A percentile compares a stretch with the other conserved stretches of the same genome.
Conservation (phyloP, 2,113 vertebrate genomes). For the Rhynchomys soricoides region DNA sequence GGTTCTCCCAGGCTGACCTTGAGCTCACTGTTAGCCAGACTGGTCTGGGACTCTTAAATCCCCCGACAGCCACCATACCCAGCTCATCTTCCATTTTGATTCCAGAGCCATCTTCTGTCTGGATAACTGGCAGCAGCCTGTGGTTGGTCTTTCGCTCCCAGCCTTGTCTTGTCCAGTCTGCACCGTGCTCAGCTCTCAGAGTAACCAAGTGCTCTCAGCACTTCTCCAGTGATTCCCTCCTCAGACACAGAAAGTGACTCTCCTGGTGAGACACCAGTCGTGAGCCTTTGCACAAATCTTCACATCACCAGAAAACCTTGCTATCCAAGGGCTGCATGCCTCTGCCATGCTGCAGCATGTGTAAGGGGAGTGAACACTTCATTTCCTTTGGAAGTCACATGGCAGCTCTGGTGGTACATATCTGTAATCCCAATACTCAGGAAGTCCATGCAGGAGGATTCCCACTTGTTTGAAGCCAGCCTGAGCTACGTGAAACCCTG, state of each 20-base stretch:
- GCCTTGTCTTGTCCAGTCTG: no score
- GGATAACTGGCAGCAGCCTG: no score
- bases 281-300: neutral
- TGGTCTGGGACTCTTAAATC: no score
- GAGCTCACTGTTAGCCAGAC: no score
- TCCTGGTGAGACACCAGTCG: neutral
- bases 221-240: neutral
- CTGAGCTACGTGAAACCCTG: neutral
- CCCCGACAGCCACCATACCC: no score
- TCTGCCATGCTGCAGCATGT: neutral
- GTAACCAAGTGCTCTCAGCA: no score
- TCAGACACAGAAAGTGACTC: neutral
- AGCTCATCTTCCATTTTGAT: no score
- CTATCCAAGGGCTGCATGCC: neutral
- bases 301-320: neutral
- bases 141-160: no score
- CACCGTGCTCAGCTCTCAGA: neutral
- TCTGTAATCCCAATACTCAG: neutral
- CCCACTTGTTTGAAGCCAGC: neutral
- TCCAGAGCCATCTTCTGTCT: no score
- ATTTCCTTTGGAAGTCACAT: neutral
- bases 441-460: neutral
- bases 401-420: neutral
- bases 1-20: no score
- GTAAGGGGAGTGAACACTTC: neutral